Evolutionary conservation across 1,140 invertebrate species (phyloP), one percentile per base, ranked within the genome.

Genomic region (Microplitis mediator): DNA sequence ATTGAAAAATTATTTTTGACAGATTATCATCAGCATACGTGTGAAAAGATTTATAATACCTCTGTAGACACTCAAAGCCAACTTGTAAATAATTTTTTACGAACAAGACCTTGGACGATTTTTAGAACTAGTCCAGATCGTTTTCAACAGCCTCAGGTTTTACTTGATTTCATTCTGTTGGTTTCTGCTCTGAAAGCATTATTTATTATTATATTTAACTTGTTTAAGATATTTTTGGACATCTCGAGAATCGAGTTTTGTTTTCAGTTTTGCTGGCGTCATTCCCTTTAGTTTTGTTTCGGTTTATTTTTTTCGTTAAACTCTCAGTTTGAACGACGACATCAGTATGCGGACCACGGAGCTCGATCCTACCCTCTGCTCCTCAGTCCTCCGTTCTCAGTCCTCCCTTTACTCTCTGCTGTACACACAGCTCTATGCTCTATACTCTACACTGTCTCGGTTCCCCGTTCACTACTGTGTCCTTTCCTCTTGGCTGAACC

Each of bases 321-420:
- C 60, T 63, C 63, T 76, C 74, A 56, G 74, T 74, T 69, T 60
- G 51, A 63, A 72, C 70, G 73, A 77, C 82, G 73, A 77, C 82
- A 86, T 87, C 84, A 87, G 85, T 87, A 87, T 87, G 85, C 85
- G 83, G 82, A 81, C 81, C 85, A 85, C 84, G 85, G 79, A 84
- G 79, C 80, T 74, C 77, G 77, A 74, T 82, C 76, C 77, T 77
- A 79, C 76, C 78, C 79, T 76, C 77, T 72, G 74, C 72, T 66
- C 74, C 74, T 69, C 72, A 63, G 39, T 6, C 11, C 39, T 45
- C 39, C 23, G 11, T 11, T 45, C 39, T 45, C 39, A 11, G 39
- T 75, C 61, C 71, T 74, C 70, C 70, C 71, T 60, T 69, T 67
- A 58, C 69, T 71, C 68, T 32, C 62, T 62, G 50, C 69, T 71